phyloP scores from a whole-genome alignment of 2,888 invertebrate genomes.

The Micoletzkya japonica region DNA sequence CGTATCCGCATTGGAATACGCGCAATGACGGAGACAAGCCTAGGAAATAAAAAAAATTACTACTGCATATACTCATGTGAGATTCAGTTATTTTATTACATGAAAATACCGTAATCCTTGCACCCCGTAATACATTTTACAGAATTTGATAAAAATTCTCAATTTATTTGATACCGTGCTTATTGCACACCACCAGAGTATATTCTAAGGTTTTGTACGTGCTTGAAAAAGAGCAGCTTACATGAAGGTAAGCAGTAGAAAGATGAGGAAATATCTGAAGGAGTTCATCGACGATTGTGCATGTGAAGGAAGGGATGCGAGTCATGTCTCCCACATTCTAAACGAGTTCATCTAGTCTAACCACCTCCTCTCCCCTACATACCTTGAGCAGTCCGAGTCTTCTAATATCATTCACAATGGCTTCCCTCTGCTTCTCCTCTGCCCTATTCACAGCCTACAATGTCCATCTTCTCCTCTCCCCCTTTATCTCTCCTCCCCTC shows the following conservation, averaged over 20 bases:
- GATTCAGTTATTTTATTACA: too few species aligned
- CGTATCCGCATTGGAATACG: background rate
- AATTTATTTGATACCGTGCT: too few species aligned
- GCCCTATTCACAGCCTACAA: slow-evolving; percentile 1
- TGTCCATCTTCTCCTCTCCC: too few species aligned
- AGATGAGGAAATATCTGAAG: slow-evolving; percentile 18
- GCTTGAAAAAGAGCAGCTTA: background rate
- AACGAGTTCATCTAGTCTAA: background rate
- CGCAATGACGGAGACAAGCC: slow-evolving; percentile 15
- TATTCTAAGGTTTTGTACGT: too few species aligned
- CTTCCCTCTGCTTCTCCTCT: slow-evolving; percentile 5
- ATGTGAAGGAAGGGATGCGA: background rate
- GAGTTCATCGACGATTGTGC: slow-evolving; percentile 3
- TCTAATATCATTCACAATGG: slow-evolving; percentile 6
- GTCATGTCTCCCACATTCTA: slow-evolving; percentile 17
- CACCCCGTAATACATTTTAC: too few species aligned
- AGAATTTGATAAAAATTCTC: too few species aligned
- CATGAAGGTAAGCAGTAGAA: slow-evolving; percentile 5
- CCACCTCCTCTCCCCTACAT: background rate
- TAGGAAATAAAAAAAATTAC: too few species aligned
- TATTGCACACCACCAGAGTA: too few species aligned
- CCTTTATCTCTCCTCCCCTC: too few species aligned
- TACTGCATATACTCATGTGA: too few species aligned
- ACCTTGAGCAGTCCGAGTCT: slow-evolving; percentile 19
- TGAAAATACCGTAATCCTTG: too few species aligned